Base-by-base conservation (phyloP, 2,888 invertebrate genomes). In the Noctua janthina region DNA sequence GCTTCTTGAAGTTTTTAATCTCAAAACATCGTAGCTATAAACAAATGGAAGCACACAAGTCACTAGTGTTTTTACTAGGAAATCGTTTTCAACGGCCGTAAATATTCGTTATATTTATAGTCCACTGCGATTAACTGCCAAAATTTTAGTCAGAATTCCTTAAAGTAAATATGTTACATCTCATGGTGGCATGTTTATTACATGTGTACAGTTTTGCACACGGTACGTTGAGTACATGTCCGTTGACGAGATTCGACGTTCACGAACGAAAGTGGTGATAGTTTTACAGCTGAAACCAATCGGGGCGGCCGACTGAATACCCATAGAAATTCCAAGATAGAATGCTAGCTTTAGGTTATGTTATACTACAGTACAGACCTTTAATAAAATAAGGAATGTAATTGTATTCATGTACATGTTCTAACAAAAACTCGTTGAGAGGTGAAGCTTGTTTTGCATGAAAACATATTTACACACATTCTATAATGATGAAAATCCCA, bases 241-340 rank as follows among this genome's bases (percentile, higher is more conserved):
- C 23, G 70, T 69, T 78, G 66, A 79, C 73, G 81, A 71, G 62
- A 64, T 2, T 35, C 23, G 46, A 13, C 35, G 71, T 78, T 59
- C 23, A 17, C 39, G 72, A 75, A 74, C 67, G 49, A 59, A 10
- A 46, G 62, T 54, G 76, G 69, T 62, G 81, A 81, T 81, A 79
- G 62, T 79, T 87, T 84, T 84, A 89, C 78, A 79, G 66, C 29
- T 62, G 43, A 79, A 82, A 69, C 70, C 78, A 82, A 87, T 88
- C 43, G 17, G 7, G 23, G 66, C 54, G 51, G 56, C 76, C 76
- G 62, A 75, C 51, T 39, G 62, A 74, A 81, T 62, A 66, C 13
- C 49, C 70, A 20, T 49, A 67, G 39, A 56, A 74, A 76, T 74
- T 64, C 43, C n/a, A 49, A 83, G 35, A 59, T n/a, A 17, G 2